A percentile compares a stretch with the other conserved stretches of the same genome.
These are phyloP conservation scores for Dipodomys merriami DNA, from an alignment of 2,113 vertebrate species.

Conservation along the genomic window DNA sequence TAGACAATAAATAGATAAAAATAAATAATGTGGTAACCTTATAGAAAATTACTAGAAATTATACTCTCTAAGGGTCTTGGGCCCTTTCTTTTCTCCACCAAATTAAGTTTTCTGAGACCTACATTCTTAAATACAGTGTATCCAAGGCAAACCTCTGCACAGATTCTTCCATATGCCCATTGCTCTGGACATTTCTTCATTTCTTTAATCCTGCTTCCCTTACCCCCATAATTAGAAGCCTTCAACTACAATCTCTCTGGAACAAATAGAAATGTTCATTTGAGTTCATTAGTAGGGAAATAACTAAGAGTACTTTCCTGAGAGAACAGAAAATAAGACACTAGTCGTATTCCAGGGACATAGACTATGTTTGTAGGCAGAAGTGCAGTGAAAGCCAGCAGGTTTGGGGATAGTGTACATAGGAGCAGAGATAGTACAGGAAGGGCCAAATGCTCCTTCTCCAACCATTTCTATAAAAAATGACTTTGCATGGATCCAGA, in stretches of 20 bases:
- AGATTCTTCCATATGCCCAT: not conserved
- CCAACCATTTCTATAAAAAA: not conserved
- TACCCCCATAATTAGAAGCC: not conserved
- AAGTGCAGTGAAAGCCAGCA: not conserved
- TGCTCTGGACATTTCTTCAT: constrained; percentile 31
- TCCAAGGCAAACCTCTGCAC: not conserved
- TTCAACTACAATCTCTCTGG: constrained; percentile 14
- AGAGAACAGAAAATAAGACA: not conserved
- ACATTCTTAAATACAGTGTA: not conserved
- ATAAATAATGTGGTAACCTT: constrained; percentile 51
- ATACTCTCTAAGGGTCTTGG: no score
- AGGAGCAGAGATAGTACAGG: not conserved
- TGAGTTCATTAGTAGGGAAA: constrained; percentile 22
- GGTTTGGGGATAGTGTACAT: fast-evolving
- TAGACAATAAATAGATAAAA: constrained; percentile 63
- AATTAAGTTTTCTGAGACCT: no score
- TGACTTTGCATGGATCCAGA: not conserved
- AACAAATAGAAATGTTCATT: constrained; percentile 2
- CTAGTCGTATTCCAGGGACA: not conserved
- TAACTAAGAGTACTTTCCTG: constrained; percentile 15
- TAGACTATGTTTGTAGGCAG: not conserved
- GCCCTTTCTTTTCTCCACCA: no score
- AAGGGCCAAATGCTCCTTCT: not conserved
- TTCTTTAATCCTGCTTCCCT: not conserved
- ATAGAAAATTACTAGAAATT: constrained; percentile 37